Conservation (phyloP, 2,888 invertebrate genomes). For the Sinohyriopsis cumingii region DNA sequence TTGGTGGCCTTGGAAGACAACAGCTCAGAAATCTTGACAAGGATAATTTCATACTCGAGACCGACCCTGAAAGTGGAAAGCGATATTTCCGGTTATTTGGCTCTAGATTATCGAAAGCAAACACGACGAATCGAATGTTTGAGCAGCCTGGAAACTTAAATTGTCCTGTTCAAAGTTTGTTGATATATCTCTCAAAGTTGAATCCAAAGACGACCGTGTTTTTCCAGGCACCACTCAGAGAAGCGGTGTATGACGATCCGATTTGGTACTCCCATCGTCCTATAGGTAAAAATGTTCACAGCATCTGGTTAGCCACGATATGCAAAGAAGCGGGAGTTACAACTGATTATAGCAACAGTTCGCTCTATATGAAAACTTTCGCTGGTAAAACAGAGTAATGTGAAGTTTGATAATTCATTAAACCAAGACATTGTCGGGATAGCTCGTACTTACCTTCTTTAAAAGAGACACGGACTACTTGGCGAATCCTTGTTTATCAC, state of each 20-base stretch:
- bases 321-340: slow-evolving; percentile 30
- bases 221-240: slow-evolving; percentile 29
- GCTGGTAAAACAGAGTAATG: too few relatives aligned
- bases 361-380: slow-evolving; percentile 9
- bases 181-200: slow-evolving; percentile 27
- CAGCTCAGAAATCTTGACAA: slow-evolving; percentile 28
- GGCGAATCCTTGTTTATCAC: too few relatives aligned
- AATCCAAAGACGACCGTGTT: slow-evolving; percentile 26
- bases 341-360: slow-evolving; percentile 27
- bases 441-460: too few relatives aligned
- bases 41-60: slow-evolving; percentile 25
- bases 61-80: slow-evolving; percentile 17
- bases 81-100: slow-evolving; percentile 28
- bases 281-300: slow-evolving; percentile 37
- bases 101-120: slow-evolving; percentile 16
- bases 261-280: slow-evolving; percentile 28
- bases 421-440: too few relatives aligned
- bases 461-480: too few relatives aligned
- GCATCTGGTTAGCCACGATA: slow-evolving; percentile 27
- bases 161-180: slow-evolving; percentile 31
- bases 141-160: slow-evolving; percentile 31
- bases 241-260: slow-evolving; percentile 4
- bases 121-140: slow-evolving; percentile 25
- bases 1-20: slow-evolving; percentile 33
- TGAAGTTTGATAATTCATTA: too few relatives aligned